Evolutionary conservation across 2,113 vertebrate species (phyloP), one percentile per base, ranked within the genome.

Genomic region (Microcebus lehilahytsara): DNA sequence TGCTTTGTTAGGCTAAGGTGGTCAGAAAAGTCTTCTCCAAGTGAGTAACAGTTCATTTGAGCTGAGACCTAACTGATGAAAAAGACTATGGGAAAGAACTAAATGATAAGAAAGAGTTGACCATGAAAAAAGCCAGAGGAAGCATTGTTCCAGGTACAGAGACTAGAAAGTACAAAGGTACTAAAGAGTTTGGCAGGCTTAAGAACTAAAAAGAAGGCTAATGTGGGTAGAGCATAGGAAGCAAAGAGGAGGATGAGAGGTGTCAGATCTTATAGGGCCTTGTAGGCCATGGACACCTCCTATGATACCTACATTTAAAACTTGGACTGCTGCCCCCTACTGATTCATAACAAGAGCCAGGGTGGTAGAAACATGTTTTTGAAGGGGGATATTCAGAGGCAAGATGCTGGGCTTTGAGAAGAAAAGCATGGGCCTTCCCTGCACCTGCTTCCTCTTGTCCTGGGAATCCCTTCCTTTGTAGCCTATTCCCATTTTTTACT

Each of bases 241-340:
- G 53, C 6, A 1, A 79, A 80, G n/a, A 25, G 62, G 9, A 75
- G 42, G 37, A 23, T 32, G 40, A 46, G 32, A 78, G 17, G 30
- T 60, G 34, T 46, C 34, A 9, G 8, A 85, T 75, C 16, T 32
- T 27, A 58, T 6, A 46, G 32, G 42, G 56, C 14, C 81, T 58
- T 6, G 16, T 42, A 69, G 85, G 85, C 37, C 34, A 27, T 9
- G 27, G 60, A 46, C 22, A 66, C 46, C 20, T 83, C 42, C 16
- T 9, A 58, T 25, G 51, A 66, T 69, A 49, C 62, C 58, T 87
- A 27, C 27, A 22, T 34, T 87, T 78, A 60, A 30, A 75, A 51
- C 86, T 83, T 58, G 42, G 13, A 89, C 62, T 96, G 84, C 92
- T 97, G 87, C 86, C 79, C 92, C n/a, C 95, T 97, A 83, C 51